A percentile compares a stretch with the other conserved stretches of the same genome.
phyloP scores from a whole-genome alignment of 2,888 invertebrate species.

The Amiota minor region DNA sequence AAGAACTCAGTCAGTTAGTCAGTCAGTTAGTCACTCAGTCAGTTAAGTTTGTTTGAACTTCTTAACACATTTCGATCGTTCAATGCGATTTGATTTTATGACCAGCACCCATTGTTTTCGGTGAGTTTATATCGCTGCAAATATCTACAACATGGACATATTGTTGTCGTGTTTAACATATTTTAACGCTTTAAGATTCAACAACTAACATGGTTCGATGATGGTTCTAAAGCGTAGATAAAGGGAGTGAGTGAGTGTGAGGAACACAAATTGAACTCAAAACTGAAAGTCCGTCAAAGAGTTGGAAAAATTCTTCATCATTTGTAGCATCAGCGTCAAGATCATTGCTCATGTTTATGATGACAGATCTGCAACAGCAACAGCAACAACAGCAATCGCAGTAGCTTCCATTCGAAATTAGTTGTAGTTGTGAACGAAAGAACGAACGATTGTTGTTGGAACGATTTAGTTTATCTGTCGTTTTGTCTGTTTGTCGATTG shows the following conservation, averaged over 20 bases:
- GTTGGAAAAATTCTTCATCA: constrained; percentile 67
- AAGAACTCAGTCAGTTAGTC: background rate
- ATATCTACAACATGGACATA: constrained; percentile 60
- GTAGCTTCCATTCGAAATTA: constrained; percentile 29
- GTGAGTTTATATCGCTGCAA: constrained; percentile 39
- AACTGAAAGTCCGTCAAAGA: background rate
- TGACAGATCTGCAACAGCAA: constrained; percentile 58
- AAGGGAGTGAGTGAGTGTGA: background rate
- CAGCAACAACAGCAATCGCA: constrained; percentile 27
- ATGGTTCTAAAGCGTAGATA: background rate
- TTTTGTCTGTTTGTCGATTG: background rate
- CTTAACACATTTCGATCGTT: background rate
- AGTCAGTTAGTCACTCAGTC: background rate
- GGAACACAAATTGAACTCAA: constrained; percentile 49
- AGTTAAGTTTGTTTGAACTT: background rate
- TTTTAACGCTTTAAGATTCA: constrained; percentile 46
- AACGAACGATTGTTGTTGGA: background rate
- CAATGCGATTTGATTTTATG: background rate
- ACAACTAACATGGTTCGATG: constrained; percentile 20
- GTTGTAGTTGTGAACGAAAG: constrained; percentile 35
- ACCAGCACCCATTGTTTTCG: constrained; percentile 6
- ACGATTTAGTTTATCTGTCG: background rate
- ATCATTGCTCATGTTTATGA: constrained; percentile 72
- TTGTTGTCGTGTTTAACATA: constrained; percentile 70
- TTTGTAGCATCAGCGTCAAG: constrained; percentile 73